Percentiles rank a stretch among this genome's conserved stretches.
These are phyloP conservation scores for Psilanteris sp. DNA, from an alignment of 1,140 invertebrate genomes.

Conservation along the genomic window DNA sequence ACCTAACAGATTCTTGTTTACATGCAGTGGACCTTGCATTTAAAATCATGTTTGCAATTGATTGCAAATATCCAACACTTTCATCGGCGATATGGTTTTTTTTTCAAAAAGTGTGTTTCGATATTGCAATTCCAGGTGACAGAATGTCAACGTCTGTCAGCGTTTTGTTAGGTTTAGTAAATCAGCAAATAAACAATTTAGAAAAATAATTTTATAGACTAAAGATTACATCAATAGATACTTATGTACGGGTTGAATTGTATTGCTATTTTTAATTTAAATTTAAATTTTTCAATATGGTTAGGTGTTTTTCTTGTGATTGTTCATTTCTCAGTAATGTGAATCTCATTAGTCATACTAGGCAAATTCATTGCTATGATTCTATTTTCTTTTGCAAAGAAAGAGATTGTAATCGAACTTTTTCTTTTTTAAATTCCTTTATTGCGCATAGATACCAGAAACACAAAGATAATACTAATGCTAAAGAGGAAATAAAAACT, in stretches of 20 bases:
- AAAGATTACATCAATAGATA: too few species aligned
- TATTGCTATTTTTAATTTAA: too few species aligned
- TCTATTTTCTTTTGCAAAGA: too few species aligned
- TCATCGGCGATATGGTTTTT: constrained; percentile 5
- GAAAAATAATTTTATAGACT: neutral
- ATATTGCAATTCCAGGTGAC: constrained; percentile 3
- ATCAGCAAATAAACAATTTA: neutral
- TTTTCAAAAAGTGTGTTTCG: neutral
- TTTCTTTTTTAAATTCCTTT: neutral
- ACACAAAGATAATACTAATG: too few species aligned
- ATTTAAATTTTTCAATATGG: too few species aligned
- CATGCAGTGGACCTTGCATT: neutral
- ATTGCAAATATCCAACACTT: neutral
- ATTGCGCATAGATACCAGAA: neutral
- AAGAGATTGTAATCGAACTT: neutral
- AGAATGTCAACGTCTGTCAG: constrained; percentile 2
- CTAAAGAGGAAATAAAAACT: too few species aligned
- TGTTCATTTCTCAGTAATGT: too few species aligned
- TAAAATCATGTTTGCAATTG: constrained; percentile 2
- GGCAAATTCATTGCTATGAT: too few species aligned
- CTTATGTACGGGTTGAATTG: too few species aligned
- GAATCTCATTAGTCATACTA: too few species aligned
- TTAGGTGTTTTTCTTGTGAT: too few species aligned
- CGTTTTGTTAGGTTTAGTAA: constrained; percentile 2
- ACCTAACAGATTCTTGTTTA: neutral